phyloP scores from a whole-genome alignment of 2,113 vertebrate species.

The Tiliqua scincoides region DNA sequence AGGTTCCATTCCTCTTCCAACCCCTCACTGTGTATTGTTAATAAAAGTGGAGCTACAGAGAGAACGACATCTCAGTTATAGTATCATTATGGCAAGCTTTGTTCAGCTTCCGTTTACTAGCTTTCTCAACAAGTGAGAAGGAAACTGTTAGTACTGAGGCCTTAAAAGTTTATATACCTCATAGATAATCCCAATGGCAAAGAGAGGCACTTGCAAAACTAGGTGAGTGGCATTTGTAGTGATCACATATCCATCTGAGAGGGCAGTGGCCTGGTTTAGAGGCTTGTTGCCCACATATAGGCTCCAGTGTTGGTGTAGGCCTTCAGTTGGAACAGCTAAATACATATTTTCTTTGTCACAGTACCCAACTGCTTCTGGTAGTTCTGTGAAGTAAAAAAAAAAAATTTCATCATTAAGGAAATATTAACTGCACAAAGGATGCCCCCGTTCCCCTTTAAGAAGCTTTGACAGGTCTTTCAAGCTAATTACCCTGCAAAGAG shows the following conservation, averaged over 20 bases:
- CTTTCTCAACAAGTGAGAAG: background rate
- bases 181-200: conserved; percentile 61
- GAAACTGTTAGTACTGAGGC: background rate
- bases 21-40: background rate
- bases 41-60: background rate
- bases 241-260: conserved; percentile 45
- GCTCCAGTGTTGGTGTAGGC: conserved; percentile 57
- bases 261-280: conserved; percentile 25
- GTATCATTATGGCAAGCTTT: background rate
- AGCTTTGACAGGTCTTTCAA: background rate
- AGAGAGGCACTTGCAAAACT: conserved; percentile 62
- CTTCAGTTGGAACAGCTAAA: conserved; percentile 38
- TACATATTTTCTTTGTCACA: conserved; percentile 63
- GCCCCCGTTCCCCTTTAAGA: background rate
- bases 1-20: background rate
- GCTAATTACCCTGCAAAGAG: too few species aligned
- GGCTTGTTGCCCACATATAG: conserved; percentile 55
- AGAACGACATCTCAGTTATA: background rate
- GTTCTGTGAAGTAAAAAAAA: conserved; percentile 14
- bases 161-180: conserved; percentile 52
- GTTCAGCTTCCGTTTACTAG: background rate
- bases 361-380: conserved; percentile 59
- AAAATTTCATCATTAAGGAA: background rate
- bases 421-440: background rate
- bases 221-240: conserved; percentile 62